A percentile compares a stretch with the other conserved stretches of the same genome.
Evolutionary conservation across 1,140 invertebrate species (phyloP).

Genomic region (Drosophila santomea): DNA sequence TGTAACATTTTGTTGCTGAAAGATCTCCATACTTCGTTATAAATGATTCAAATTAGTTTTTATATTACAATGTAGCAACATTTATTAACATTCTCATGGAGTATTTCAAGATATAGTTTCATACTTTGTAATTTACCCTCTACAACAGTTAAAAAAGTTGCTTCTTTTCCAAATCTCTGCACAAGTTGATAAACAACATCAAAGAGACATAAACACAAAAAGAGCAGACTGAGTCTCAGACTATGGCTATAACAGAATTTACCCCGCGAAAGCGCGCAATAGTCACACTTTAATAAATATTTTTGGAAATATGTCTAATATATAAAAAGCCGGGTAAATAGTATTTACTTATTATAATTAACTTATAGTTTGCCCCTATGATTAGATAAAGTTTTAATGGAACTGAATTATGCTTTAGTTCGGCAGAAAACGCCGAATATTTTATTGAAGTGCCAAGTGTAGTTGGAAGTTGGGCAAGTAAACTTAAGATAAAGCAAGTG

Average conservation of each 20-base stretch:
- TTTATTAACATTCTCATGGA: background rate
- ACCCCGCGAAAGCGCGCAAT: background rate
- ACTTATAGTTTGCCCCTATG: too few species aligned
- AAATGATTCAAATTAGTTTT: too few species aligned
- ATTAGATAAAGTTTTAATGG: too few species aligned
- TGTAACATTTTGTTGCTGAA: too few species aligned
- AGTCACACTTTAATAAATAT: conserved; percentile 14
- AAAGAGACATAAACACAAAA: conserved; percentile 37
- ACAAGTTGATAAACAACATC: conserved; percentile 41
- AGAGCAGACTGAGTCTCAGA: conserved; percentile 8
- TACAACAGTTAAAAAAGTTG: conserved; percentile 23
- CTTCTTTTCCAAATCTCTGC: conserved; percentile 21
- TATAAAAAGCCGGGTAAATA: too few species aligned
- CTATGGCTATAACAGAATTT: conserved; percentile 25
- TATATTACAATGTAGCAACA: background rate
- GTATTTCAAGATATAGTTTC: background rate
- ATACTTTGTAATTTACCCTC: conserved; percentile 4
- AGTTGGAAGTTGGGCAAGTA: background rate
- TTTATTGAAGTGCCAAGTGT: conserved; percentile 7
- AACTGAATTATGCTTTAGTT: too few species aligned
- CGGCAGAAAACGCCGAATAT: background rate
- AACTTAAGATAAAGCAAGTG: conserved; percentile 17
- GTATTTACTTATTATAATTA: too few species aligned
- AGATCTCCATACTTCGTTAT: too few species aligned
- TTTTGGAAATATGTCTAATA: background rate